A percentile compares a stretch with the other conserved stretches of the same genome.
Conservation (phyloP, 1,140 invertebrate genomes). For the Drosophila bocqueti region DNA sequence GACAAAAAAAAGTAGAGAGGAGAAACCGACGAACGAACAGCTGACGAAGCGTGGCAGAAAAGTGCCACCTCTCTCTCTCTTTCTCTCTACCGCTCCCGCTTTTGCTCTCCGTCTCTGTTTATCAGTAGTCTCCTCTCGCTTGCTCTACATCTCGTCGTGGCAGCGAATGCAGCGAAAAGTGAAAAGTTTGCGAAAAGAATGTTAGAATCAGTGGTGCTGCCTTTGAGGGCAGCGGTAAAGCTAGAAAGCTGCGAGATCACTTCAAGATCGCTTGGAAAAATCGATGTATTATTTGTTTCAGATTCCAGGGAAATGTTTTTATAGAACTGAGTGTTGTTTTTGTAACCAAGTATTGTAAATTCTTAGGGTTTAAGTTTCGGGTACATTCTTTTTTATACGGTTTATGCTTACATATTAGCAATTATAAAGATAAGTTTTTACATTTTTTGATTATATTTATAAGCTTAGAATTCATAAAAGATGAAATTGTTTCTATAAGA, state of each 20-base stretch:
- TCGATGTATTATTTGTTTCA: background rate
- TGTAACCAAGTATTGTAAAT: no score
- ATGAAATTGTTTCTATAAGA: no score
- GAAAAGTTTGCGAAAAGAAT: conserved; percentile 76
- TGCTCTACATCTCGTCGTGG: conserved; percentile 58
- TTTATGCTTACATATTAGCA: no score
- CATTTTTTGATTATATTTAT: no score
- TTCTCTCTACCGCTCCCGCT: conserved; percentile 11
- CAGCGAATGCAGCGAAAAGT: conserved; percentile 60
- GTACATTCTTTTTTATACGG: no score
- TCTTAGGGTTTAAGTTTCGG: no score
- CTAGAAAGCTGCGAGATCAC: background rate
- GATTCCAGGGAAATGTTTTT: background rate
- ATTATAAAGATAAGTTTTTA: no score
- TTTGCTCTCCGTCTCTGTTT: conserved; percentile 2
- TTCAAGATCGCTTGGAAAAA: background rate
- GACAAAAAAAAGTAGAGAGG: conserved; percentile 30
- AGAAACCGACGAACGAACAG: conserved; percentile 46
- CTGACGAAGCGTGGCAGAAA: conserved; percentile 57
- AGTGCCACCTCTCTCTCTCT: conserved; percentile 8
- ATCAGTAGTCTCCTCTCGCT: conserved; percentile 17
- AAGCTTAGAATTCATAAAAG: no score
- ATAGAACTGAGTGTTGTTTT: background rate
- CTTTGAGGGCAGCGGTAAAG: conserved; percentile 9
- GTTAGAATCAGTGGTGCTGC: conserved; percentile 46